Evolutionary conservation across 2,113 vertebrate genomes (phyloP), one percentile per base, ranked within the genome.

Genomic region (Ardeotis arabs): DNA sequence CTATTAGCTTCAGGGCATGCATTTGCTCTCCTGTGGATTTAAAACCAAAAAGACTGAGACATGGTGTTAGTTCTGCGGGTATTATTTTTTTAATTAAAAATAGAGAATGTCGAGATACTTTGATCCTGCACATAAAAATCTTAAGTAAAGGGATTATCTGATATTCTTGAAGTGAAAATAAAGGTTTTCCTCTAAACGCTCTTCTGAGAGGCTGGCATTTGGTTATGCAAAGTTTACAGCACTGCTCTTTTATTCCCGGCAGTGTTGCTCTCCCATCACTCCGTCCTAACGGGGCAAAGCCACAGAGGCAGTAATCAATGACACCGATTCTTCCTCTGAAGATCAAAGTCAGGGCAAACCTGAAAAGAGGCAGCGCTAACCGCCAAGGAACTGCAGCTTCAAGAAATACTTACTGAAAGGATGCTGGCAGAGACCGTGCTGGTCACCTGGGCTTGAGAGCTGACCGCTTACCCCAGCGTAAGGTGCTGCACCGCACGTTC

Each of bases 81-180:
- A 78, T 69, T 92, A 72, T 33, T 75, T 81, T 84, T 90, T 78
- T 52, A 84, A 92, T 89, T 77, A 88, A 80, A 90, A 93, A 63
- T 19, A 68, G 59, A 76, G 22, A 25, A 86, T 55, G 86, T 95
- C 1, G 6, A 55, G 45, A 70, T 74, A 84, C 84, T 89, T 95
- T 94, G 77, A 84, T 95, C 81, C 86, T 20, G 62, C 19, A 14
- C 7, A 35, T 37, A 55, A 77, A 53, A 74, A 89, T 60, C 37
- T 56, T 27, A 80, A 73, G 45, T 35, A 49, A 84, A 69, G 33
- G 55, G 69, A 93, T 93, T 89, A 89, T 62, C 50, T 84, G 84
- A 70, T 70, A 80, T 89, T 74, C 63, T 55, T 89, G n/a, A 92
- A 74, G 60, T 29, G 58, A 62, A 95, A 94, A 88, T 22, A 70